phyloP scores from a whole-genome alignment of 1,140 invertebrate species.

The Calliopsis andreniformis region DNA sequence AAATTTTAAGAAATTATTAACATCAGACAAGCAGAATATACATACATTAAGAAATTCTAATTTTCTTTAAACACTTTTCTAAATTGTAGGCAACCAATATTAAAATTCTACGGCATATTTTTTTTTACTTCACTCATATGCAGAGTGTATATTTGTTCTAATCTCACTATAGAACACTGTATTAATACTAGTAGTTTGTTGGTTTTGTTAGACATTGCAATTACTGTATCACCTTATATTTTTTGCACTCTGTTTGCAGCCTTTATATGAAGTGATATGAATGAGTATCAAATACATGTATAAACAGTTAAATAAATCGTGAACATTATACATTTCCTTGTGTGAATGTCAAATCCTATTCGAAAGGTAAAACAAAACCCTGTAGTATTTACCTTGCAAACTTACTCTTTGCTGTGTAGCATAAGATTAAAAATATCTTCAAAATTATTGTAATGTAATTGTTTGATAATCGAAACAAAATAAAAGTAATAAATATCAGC shows the following conservation, averaged over 20 bases:
- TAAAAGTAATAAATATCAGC: background rate
- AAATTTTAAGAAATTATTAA: no score
- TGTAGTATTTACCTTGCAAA: background rate
- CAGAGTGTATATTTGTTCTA: no score
- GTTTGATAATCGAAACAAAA: background rate
- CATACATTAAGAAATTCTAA: no score
- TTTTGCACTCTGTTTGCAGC: constrained; percentile 23
- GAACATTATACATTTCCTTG: background rate
- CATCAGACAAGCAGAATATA: no score
- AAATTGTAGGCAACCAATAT: no score
- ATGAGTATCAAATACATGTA: background rate
- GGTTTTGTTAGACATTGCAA: background rate
- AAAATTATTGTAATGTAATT: background rate
- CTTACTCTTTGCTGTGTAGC: background rate
- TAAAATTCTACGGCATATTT: no score
- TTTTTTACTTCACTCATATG: no score
- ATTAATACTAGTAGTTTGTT: background rate
- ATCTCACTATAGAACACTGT: background rate
- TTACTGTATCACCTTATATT: background rate
- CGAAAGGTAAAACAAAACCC: background rate
- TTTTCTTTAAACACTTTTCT: no score
- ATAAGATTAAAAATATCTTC: background rate
- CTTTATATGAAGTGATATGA: background rate
- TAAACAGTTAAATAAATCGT: background rate
- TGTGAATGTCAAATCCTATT: background rate